Evolutionary conservation across 2,113 vertebrate species (phyloP).

Genomic region (Jaculus jaculus): DNA sequence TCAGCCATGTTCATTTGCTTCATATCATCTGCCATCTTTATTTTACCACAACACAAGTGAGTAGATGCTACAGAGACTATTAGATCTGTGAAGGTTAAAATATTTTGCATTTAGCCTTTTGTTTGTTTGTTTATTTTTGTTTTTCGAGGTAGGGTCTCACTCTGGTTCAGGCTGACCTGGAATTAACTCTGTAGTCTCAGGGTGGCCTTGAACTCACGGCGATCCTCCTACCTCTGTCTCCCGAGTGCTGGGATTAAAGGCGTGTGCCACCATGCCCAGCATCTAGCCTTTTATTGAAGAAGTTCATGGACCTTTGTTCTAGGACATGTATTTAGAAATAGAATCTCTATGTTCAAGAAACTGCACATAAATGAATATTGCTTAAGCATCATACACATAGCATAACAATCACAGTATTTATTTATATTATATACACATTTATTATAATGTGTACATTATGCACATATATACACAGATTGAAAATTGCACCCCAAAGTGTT

Average conservation of each 20-base stretch:
- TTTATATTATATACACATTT: not conserved
- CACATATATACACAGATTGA: not conserved
- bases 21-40: not conserved
- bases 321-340: not conserved
- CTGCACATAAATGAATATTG: not conserved
- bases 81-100: not conserved
- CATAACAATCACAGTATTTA: not conserved
- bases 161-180: too few species aligned
- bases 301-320: not conserved
- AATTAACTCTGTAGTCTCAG: too few species aligned
- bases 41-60: not conserved
- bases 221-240: too few species aligned
- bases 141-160: too few species aligned
- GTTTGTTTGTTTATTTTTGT: too few species aligned
- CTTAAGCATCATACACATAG: not conserved
- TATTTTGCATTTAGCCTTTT: not conserved
- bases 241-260: too few species aligned
- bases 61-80: not conserved
- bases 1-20: not conserved
- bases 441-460: too few species aligned
- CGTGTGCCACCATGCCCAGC: too few species aligned
- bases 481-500: not conserved
- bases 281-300: not conserved
- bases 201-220: too few species aligned
- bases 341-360: constrained; percentile 5